Conservation (phyloP, 2,888 invertebrate genomes). For the Mythimna lalbum region DNA sequence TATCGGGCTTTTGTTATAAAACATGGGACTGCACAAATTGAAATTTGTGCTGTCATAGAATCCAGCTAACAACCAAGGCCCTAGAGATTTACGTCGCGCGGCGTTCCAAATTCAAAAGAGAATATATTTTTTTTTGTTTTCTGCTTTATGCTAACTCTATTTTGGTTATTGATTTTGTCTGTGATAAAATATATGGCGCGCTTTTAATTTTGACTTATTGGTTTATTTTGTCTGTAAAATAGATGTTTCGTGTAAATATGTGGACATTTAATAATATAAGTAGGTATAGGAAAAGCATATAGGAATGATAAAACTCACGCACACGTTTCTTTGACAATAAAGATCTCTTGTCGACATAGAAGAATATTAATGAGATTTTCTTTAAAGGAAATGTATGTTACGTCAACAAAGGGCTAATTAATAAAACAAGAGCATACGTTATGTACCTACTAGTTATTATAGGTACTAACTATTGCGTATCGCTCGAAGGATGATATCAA, state of each 20-base stretch:
- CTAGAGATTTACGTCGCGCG: constrained; percentile 56
- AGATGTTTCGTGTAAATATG: too few relatives aligned
- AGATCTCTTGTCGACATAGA: neutral
- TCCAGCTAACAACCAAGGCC: constrained; percentile 47
- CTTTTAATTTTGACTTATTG: neutral
- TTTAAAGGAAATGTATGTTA: constrained; percentile 11
- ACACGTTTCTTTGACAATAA: neutral
- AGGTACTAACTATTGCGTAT: constrained; percentile 33
- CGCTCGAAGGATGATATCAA: constrained; percentile 77
- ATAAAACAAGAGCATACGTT: constrained; percentile 52
- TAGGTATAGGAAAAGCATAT: too few relatives aligned
- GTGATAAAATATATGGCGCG: constrained; percentile 22
- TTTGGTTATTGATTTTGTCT: constrained; percentile 51
- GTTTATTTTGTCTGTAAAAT: neutral
- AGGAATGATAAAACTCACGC: neutral
- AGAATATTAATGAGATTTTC: constrained; percentile 16
- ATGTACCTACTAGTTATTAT: constrained; percentile 31
- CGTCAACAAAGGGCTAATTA: constrained; percentile 58
- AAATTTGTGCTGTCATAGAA: constrained; percentile 64
- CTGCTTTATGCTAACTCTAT: constrained; percentile 28
- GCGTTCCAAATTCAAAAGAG: constrained; percentile 54
- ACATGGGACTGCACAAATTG: constrained; percentile 65
- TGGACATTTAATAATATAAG: too few relatives aligned
- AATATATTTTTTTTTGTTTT: constrained; percentile 43
- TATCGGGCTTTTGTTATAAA: constrained; percentile 64